These are phyloP conservation scores for Colius striatus DNA, from an alignment of 2,113 vertebrate genomes.

Conservation along the genomic window DNA sequence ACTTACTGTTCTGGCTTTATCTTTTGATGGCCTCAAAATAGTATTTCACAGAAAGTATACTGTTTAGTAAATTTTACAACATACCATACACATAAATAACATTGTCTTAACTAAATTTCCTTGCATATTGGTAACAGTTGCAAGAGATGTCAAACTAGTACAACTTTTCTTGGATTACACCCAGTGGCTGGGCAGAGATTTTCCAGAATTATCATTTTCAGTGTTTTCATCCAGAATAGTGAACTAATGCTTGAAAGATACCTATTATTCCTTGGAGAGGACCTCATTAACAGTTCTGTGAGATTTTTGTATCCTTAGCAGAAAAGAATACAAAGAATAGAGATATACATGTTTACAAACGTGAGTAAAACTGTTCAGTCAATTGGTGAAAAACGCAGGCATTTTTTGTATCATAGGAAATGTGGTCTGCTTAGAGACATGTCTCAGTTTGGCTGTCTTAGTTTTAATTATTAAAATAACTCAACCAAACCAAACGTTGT, in stretches of 20 bases:
- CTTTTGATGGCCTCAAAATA: neutral
- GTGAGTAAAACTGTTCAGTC: neutral
- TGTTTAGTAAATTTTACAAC: neutral
- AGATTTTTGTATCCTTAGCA: neutral
- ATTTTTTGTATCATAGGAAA: neutral
- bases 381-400: neutral
- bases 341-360: neutral
- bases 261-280: neutral
- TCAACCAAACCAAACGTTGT: neutral
- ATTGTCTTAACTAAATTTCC: neutral
- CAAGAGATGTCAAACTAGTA: neutral
- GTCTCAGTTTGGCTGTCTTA: neutral
- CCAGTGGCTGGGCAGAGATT: neutral
- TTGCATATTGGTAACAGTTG: neutral
- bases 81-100: neutral
- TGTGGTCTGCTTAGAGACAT: neutral
- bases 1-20: neutral
- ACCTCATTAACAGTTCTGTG: neutral
- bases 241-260: neutral
- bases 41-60: neutral
- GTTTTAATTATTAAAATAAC: neutral
- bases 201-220: too few relatives aligned
- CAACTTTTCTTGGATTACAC: neutral
- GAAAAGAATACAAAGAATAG: neutral
- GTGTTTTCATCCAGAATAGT: neutral